A percentile compares a stretch with the other conserved stretches of the same genome.
Evolutionary conservation across 2,113 vertebrate genomes (phyloP).

Genomic region (Morone saxatilis): DNA sequence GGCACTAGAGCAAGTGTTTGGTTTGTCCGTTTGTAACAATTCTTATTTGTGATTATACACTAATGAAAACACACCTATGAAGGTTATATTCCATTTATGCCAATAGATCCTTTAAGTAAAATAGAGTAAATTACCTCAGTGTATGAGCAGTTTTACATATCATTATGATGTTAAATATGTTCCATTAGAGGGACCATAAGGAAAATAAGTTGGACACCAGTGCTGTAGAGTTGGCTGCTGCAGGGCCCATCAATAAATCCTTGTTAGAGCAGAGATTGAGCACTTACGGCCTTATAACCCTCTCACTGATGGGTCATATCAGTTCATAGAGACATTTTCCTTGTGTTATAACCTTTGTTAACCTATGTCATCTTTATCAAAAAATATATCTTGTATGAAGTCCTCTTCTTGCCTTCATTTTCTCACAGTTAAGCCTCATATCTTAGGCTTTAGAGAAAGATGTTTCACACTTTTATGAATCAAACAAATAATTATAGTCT

Average conservation of each 20-base stretch:
- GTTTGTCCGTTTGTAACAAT: no score
- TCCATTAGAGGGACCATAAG: not conserved
- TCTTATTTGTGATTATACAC: no score
- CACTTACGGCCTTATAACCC: slow-evolving; percentile 29
- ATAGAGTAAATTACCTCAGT: slow-evolving; percentile 4
- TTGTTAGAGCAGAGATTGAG: slow-evolving; percentile 43
- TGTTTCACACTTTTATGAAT: slow-evolving; percentile 1
- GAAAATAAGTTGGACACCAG: not conserved
- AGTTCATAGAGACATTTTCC: slow-evolving; percentile 22
- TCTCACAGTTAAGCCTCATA: not conserved
- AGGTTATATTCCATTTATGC: no score
- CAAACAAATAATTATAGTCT: slow-evolving; percentile 6
- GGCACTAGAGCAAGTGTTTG: no score
- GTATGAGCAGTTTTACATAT: slow-evolving; percentile 12
- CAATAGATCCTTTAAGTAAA: no score
- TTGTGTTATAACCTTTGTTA: slow-evolving; percentile 34
- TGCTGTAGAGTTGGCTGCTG: slow-evolving; percentile 5
- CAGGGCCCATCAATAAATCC: slow-evolving; percentile 46
- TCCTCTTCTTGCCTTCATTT: not conserved
- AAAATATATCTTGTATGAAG: slow-evolving; percentile 19
- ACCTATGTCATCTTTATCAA: slow-evolving; percentile 19
- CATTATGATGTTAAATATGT: slow-evolving; percentile 2
- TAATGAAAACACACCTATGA: no score
- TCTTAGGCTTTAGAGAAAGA: slow-evolving; percentile 18
- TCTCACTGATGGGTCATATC: slow-evolving; percentile 29